Evolutionary conservation across 1,140 invertebrate genomes (phyloP), one percentile per base, ranked within the genome.

Genomic region (Drosophila ambigua): DNA sequence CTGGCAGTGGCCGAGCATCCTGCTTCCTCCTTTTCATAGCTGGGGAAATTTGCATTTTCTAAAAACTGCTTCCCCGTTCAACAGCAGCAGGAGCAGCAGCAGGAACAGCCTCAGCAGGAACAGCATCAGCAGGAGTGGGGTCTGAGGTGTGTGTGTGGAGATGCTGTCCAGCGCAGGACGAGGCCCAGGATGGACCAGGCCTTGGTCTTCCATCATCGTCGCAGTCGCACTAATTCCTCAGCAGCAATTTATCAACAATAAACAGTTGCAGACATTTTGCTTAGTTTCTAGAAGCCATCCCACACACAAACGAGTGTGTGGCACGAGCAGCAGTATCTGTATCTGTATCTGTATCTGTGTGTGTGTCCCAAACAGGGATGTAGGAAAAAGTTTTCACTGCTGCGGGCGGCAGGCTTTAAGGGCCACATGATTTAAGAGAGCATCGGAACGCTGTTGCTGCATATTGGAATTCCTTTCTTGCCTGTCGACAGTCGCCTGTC

Each of bases 161-260:
- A 13, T 52, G 20, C 49, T 76, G 72, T 61, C 53, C 53, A 13
- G 72, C 48, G 48, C 62, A 74, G 72, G 50, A 62, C 64, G 55
- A 58, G 67, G 65, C 67, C 69, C 67, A 71, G 67, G 52, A 71
- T 69, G 67, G 67, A 28, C 6, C 26, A 28, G n/a, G 75, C 53
- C 52, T 62, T 55, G 79, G 79, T 82, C 82, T 85, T 85, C 78
- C 82, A 85, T 85, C 82, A 85, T 85, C 82, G 82, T 85, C 73
- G 83, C 79, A 87, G 71, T 87, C 75, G 60, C 73, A 87, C 83
- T 88, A 87, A 87, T 87, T 87, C 83, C 83, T 83, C 79, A 76
- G 75, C 79, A 87, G 83, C 83, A 87, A 87, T 87, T 87, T 87
- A 87, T 87, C 83, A 88, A 87, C 83, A 88, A 87, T 88, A 87